Evolutionary conservation across 2,797 vertebrate genomes (phyloP), one percentile per base, ranked within the genome.

Genomic region (Loriculus beryllinus): DNA sequence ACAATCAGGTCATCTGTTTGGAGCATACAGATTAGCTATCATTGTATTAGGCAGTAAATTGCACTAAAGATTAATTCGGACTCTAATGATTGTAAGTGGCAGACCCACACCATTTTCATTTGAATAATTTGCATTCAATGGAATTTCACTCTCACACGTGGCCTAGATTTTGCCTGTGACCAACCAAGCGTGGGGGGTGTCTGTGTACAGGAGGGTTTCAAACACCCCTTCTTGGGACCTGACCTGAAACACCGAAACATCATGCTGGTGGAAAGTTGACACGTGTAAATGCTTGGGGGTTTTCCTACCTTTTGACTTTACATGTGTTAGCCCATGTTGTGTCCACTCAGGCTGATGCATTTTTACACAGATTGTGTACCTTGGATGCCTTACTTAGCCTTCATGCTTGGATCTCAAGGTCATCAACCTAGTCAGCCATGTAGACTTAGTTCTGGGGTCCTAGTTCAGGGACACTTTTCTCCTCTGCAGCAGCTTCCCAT

Each of bases 341-440:
- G 4, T 10, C 49, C 0, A 0, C 35, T 25, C 45, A 33, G 33
- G 62, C 75, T 68, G 78, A 56, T 21, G 3, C 1, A 0, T 23
- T 56, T 56, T 43, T 48, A n/a, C n/a, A 23, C 23, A 25, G 39
- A 28, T 59, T 20, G 2, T 65, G 2, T 65, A 49, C 63, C 70
- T 33, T 43, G 1, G 62, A 88, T 74, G 85, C 90, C 90, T 93
- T 91, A 49, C 33, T 72, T 88, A 62, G 35, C 52, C 47, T 56
- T 33, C 7, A 3, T 56, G 54, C 54, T 56, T 56, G 54, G n/a
- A 26, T 69, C 39, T 59, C 43, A 4, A 57, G 79, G 70, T 57
- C 76, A 39, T 72, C 33, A 21, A 2, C 48, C 33, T 33, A 4
- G 11, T 43, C 49, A 65, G 48, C 56, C 22, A 1, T n/a, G 9